Base-by-base conservation (phyloP, 2,797 vertebrate species). In the Astyanax mexicanus region DNA sequence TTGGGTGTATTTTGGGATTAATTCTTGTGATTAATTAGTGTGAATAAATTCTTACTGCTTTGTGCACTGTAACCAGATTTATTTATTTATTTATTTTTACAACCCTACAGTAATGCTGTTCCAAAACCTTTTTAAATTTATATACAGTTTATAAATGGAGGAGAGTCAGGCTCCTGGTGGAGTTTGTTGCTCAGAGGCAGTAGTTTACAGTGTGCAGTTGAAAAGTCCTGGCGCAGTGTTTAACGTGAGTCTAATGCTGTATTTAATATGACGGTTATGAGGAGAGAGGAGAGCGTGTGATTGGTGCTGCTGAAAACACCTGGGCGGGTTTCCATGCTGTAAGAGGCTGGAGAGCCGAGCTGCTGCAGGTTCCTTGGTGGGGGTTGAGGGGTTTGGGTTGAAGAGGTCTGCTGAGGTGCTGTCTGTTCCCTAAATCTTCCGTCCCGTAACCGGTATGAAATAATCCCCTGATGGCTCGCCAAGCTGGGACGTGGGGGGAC, bases 381-480 rank as follows among this genome's bases (percentile, higher is more conserved):
- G 42, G 6, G 21, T 85, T 84, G 54, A 72, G 64, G 42, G 6
- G 21, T 85, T 84, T 74, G 70, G 72, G 69, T 81, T 75, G 80
- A 68, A 75, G 78, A 74, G 79, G 45, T 27, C 57, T 32, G 61
- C 44, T 1, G 62, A 75, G 83, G 74, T 84, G 78, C 78, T 72
- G 78, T 84, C 80, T 83, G 84, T 79, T 83, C 77, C 80, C 67
- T 84, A 80, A 89, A 84, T 85, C 86, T 86, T 79, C 52, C 35
- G 0, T 83, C 80, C 69, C 35, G 32, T 86, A 84, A 81, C 87
- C 61, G 55, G 84, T 80, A 83, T 88, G 84, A 86, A 89, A 88
- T 86, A 90, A 91, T 88, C 86, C 86, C 81, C 77, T 80, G 78
- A 84, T 83, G 84, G 77, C 82, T 81, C 57, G 72, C 84, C 85